Evolutionary conservation across 92 coral and sea anemone genomes (phyloP).

Genomic region (Epizoanthus stellaris): DNA sequence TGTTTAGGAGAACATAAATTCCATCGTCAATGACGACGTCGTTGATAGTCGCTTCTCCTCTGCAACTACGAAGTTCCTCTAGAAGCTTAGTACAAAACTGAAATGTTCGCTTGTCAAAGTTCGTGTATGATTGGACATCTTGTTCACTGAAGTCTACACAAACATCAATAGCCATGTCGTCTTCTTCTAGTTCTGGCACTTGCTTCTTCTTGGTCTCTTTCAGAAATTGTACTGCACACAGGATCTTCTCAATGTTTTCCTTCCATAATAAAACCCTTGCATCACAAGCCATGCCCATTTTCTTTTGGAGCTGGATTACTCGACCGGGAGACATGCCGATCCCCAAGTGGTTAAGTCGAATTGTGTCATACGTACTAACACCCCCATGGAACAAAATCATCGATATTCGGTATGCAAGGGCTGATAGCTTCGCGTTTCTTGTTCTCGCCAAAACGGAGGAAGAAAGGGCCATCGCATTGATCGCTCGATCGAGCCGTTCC

Average conservation of each 20-base stretch:
- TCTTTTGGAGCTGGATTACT: slow-evolving; percentile 52
- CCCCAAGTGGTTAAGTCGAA: slow-evolving; percentile 55
- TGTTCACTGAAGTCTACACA: not conserved
- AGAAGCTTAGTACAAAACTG: not conserved
- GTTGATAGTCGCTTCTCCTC: not conserved
- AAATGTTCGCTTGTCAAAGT: not conserved
- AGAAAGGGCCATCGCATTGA: slow-evolving; percentile 62
- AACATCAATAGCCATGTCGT: not conserved
- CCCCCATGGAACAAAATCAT: slow-evolving; percentile 58
- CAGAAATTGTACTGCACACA: not conserved
- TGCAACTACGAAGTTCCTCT: not conserved
- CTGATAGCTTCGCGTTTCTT: slow-evolving; percentile 68
- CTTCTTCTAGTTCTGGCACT: not conserved
- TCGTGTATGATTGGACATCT: not conserved
- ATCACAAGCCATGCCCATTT: slow-evolving; percentile 63
- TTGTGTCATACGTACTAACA: slow-evolving; percentile 39
- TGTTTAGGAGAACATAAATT: not conserved
- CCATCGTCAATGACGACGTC: not conserved
- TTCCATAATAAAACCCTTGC: slow-evolving; percentile 65
- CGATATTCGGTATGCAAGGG: slow-evolving; percentile 64
- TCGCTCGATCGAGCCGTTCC: not conserved
- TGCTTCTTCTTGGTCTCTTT: not conserved
- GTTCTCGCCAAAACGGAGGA: slow-evolving; percentile 53
- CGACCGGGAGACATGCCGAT: slow-evolving; percentile 67
- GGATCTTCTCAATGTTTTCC: slow-evolving; percentile 48